Percentiles rank a stretch among this genome's conserved stretches.
Evolutionary conservation across 2,113 vertebrate species (phyloP).

Genomic region (Clupea harengus): DNA sequence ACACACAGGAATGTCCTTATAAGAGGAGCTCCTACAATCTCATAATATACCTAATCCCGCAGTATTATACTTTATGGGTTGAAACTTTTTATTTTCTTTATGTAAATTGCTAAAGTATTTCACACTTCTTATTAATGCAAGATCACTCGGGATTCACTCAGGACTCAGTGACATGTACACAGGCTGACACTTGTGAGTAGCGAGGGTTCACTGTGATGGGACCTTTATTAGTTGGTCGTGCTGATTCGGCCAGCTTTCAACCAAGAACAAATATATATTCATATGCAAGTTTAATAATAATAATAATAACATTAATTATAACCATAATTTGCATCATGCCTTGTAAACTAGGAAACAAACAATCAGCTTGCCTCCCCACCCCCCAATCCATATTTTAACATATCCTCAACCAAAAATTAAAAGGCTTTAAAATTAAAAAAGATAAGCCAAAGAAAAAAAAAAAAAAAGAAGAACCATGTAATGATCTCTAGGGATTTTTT

Average conservation of each 20-base stretch:
- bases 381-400: neutral
- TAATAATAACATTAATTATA: slow-evolving; percentile 62
- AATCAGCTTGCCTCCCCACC: slow-evolving; percentile 63
- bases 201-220: slow-evolving; percentile 57
- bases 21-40: slow-evolving; percentile 39
- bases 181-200: slow-evolving; percentile 60
- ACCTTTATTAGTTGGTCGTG: slow-evolving; percentile 63
- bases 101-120: slow-evolving; percentile 70
- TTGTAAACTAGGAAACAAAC: slow-evolving; percentile 93
- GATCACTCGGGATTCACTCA: slow-evolving; percentile 56
- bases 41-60: slow-evolving; percentile 41
- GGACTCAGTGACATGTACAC: slow-evolving; percentile 64
- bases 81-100: slow-evolving; percentile 50
- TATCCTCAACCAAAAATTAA: slow-evolving; percentile 69
- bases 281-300: slow-evolving; percentile 74
- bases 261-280: slow-evolving; percentile 72
- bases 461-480: slow-evolving; percentile 15
- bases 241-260: slow-evolving; percentile 68
- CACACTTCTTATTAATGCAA: slow-evolving; percentile 65
- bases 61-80: slow-evolving; percentile 33
- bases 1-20: slow-evolving; percentile 26
- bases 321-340: slow-evolving; percentile 87
- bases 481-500: slow-evolving; percentile 42
- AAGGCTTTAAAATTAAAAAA: slow-evolving; percentile 49
- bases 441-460: slow-evolving; percentile 38